phyloP scores from a whole-genome alignment of 2,797 vertebrate genomes.

The Pelobates cultripes region DNA sequence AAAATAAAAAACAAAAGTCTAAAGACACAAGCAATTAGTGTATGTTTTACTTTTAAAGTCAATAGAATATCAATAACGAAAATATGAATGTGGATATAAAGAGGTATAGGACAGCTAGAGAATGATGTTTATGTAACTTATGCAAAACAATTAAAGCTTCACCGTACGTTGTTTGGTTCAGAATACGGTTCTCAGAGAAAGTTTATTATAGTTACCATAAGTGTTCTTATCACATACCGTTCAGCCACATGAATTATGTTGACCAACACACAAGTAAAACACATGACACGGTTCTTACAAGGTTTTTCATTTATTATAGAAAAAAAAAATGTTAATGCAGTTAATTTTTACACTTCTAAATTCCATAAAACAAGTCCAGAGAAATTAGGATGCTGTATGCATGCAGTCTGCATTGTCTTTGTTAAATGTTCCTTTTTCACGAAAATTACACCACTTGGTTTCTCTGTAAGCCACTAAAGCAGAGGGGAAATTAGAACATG shows the following conservation, averaged over 20 bases:
- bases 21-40: no score
- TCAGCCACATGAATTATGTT: neutral
- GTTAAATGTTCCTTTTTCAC: slow-evolving; percentile 80
- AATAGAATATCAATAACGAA: no score
- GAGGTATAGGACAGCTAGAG: no score
- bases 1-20: no score
- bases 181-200: no score
- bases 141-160: no score
- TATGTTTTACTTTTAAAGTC: no score
- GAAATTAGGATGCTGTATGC: slow-evolving; percentile 90
- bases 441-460: slow-evolving; percentile 80
- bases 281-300: slow-evolving; percentile 27
- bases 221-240: no score
- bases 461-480: slow-evolving; percentile 82
- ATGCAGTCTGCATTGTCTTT: slow-evolving; percentile 90
- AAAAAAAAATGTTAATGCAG: slow-evolving; percentile 88
- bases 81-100: no score
- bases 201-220: no score
- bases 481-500: slow-evolving; percentile 83
- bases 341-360: slow-evolving; percentile 83
- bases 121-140: no score
- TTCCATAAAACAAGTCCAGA: slow-evolving; percentile 86
- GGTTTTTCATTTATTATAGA: slow-evolving; percentile 83
- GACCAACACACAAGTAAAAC: neutral
- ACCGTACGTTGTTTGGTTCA: no score